Percentiles rank a stretch among this genome's conserved stretches.
Evolutionary conservation across 2,888 invertebrate genomes (phyloP).

Genomic region (Leistus spinibarbis): DNA sequence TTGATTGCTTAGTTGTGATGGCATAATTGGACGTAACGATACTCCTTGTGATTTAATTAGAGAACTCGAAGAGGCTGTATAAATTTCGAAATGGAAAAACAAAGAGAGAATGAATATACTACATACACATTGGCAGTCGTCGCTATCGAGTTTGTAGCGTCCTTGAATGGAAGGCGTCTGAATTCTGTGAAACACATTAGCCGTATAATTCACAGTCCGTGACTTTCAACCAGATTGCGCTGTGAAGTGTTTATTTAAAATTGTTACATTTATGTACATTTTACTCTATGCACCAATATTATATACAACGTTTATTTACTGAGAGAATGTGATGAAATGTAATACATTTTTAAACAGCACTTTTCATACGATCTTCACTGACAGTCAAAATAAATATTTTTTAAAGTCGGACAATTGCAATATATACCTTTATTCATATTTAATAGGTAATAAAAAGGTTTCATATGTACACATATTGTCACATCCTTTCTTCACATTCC

Average conservation of each 20-base stretch:
- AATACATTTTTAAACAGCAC: background rate
- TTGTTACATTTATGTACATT: background rate
- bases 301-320: background rate
- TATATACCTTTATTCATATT: too few relatives aligned
- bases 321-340: background rate
- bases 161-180: background rate
- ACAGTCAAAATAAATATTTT: too few relatives aligned
- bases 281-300: background rate
- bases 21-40: background rate
- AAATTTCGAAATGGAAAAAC: background rate
- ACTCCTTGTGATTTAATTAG: background rate
- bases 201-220: background rate
- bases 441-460: too few relatives aligned
- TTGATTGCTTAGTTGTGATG: too few relatives aligned
- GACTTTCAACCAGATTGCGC: background rate
- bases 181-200: background rate
- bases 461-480: too few relatives aligned
- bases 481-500: too few relatives aligned
- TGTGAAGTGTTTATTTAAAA: background rate
- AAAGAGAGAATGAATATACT: background rate
- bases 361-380: too few relatives aligned
- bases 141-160: background rate
- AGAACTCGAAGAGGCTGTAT: background rate
- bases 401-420: too few relatives aligned
- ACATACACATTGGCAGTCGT: background rate